Base-by-base conservation (phyloP, 2,113 vertebrate genomes). In the Tachysurus fulvidraco region DNA sequence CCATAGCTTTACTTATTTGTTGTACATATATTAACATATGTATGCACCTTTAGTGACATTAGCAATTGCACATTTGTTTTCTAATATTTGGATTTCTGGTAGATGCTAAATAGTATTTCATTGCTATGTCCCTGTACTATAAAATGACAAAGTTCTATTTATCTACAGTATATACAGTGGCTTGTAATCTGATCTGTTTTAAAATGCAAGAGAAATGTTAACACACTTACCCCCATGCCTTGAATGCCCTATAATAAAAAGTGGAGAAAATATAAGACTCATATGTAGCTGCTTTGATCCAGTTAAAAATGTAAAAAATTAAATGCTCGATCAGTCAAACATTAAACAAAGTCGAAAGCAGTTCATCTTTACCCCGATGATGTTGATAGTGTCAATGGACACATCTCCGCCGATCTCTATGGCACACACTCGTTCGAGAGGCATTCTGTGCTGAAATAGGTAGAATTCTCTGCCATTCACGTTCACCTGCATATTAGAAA, bases 351-450 rank as follows among this genome's bases (percentile, higher is more conserved):
- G 36, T 36, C 36, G 36, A 25, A 76, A 21, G 14, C 14, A 5
- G 5, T 67, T 25, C 46, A 52, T 30, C 36, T 13, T 94, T 88
- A 95, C 95, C 73, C 96, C 96, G 0, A 96, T 93, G 86, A 96
- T 77, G 67, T 95, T 97, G 77, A 97, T 93, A 0, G 86, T 95
- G 41, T 96, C 93, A 54, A 97, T 91, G 50, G 73, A 62, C 81
- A 97, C 86, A 17, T 97, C 96, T 62, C 96, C 96, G 0, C 88
- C 89, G 7, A 97, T 95, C 0, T 94, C 85, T 85, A 97, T 83
- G 0, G 91, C 92, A 36, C 93, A 86, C 55, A 97, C 94, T 62
- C 92, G 88, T 54, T 96, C 92, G 0, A 95, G 0, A 0, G 96
- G 95, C 0, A 97, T 44, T n/a, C 96, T 93, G 83, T 97, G 96